Base-by-base conservation (phyloP, 2,797 vertebrate genomes). In the Danio albolineatus region DNA sequence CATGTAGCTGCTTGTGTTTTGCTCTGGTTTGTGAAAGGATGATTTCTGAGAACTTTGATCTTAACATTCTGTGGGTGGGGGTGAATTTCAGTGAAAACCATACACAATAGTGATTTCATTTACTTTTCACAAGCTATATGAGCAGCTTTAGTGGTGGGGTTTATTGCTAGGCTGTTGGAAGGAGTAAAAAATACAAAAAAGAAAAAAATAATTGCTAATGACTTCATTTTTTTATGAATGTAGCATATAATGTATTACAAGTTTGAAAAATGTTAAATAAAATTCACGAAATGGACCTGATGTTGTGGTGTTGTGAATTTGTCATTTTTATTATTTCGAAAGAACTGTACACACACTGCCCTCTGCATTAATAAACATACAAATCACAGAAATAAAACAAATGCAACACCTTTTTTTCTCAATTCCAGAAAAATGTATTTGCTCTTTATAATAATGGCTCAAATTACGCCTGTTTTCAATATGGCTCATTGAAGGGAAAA, bases 201-300 rank as follows among this genome's bases (percentile, higher is more conserved):
- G 2, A 67, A 53, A 87, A 87, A 79, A 88, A 92, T 92, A 92
- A 93, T 92, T 92, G 92, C 92, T 92, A 90, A 93, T 93, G 86
- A 93, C 89, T 92, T 94, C 84, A 85, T 90, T 84, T 91, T 89
- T 91, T 90, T 93, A 93, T 92, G 89, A 94, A 93, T 90, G 92
- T 94, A 94, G 94, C 94, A 93, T 94, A 91, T 93, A 93, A 94
- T 93, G 93, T 95, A 94, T 94, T 93, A 91, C 91, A 90, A 91
- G 91, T 93, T 94, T 95, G 92, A 81, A 83, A 89, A 85, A 88
- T 94, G 92, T 92, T 91, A 90, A 95, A 94, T 94, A 93, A 94
- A 95, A 92, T 91, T 93, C 90, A 91, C 89, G 72, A 94, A 94
- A 92, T 87, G 81, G 85, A 91, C 79, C 80, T 56, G 76, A 85